Percentiles rank a stretch among this genome's conserved stretches.
phyloP scores from a whole-genome alignment of 2,888 invertebrate species.

The Brachylomia viminalis region DNA sequence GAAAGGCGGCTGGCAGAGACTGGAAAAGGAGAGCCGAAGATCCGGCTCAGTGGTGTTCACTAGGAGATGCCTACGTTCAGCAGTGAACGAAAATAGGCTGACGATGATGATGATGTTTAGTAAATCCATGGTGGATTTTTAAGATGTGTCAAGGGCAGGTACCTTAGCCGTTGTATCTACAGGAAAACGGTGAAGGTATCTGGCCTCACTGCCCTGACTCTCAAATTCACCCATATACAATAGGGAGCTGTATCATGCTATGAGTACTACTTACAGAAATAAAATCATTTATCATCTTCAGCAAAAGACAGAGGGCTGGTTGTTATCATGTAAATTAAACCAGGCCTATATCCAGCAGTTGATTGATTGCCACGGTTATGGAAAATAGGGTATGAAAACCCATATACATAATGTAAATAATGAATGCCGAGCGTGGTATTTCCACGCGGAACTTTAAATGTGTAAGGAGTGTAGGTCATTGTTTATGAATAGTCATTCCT shows the following conservation, averaged over 20 bases:
- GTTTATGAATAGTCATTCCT: too few species aligned
- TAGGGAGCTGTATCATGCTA: too few species aligned
- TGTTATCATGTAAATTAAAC: neutral
- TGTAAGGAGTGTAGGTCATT: slow-evolving; percentile 22
- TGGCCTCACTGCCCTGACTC: neutral
- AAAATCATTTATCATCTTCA: too few species aligned
- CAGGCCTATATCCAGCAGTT: neutral
- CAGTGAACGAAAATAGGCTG: too few species aligned
- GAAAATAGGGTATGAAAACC: slow-evolving; percentile 44
- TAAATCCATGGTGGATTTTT: too few species aligned
- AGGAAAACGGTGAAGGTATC: too few species aligned
- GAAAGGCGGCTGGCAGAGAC: too few species aligned
- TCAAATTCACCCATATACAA: neutral
- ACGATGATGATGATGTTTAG: too few species aligned
- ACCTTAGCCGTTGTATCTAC: neutral
- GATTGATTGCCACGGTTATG: slow-evolving; percentile 28
- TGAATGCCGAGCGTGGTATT: slow-evolving; percentile 39
- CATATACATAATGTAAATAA: slow-evolving; percentile 35
- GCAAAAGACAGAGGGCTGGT: neutral
- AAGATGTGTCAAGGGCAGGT: neutral
- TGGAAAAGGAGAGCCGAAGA: too few species aligned
- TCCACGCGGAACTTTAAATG: slow-evolving; percentile 51
- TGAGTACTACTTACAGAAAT: too few species aligned
- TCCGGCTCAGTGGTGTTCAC: too few species aligned
- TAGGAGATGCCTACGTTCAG: too few species aligned